Evolutionary conservation across 2,113 vertebrate species (phyloP).

Genomic region (Nannobrachium achirus): DNA sequence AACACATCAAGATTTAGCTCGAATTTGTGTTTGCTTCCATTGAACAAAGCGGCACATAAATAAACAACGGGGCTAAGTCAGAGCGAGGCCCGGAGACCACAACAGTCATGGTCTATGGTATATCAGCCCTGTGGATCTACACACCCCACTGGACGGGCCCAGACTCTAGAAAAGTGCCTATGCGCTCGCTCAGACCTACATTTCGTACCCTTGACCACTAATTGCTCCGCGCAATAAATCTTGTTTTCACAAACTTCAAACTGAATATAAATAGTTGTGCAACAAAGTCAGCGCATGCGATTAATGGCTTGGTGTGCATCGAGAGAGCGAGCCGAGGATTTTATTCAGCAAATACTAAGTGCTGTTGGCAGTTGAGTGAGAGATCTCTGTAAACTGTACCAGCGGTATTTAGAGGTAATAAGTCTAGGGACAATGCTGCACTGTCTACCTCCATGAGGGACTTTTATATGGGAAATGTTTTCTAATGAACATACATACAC

Average conservation of each 20-base stretch:
- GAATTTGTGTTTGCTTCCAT: conserved; percentile 63
- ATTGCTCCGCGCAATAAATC: conserved; percentile 67
- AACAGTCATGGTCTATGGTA: conserved; percentile 48
- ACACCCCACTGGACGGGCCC: conserved; percentile 46
- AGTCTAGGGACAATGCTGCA: conserved; percentile 45
- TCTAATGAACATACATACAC: conserved; percentile 37
- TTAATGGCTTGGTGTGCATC: conserved; percentile 60
- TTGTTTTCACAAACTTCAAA: conserved; percentile 67
- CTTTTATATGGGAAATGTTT: conserved; percentile 46
- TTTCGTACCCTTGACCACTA: conserved; percentile 56
- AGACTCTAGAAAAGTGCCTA: conserved; percentile 42
- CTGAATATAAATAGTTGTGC: conserved; percentile 68
- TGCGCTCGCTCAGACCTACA: conserved; percentile 51
- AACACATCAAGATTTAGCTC: conserved; percentile 65
- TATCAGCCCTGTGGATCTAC: conserved; percentile 66
- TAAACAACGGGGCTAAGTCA: conserved; percentile 60
- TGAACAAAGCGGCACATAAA: conserved; percentile 68
- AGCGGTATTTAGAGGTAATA: conserved; percentile 55
- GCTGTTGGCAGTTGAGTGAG: conserved; percentile 60
- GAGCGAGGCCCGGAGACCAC: conserved; percentile 52
- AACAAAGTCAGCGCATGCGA: conserved; percentile 57
- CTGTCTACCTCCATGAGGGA: conserved; percentile 39
- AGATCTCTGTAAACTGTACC: conserved; percentile 54
- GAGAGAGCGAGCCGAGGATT: conserved; percentile 33
- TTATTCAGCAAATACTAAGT: conserved; percentile 67